Conservation (phyloP, 2,113 vertebrate genomes). For the Chelonoidis abingdonii region DNA sequence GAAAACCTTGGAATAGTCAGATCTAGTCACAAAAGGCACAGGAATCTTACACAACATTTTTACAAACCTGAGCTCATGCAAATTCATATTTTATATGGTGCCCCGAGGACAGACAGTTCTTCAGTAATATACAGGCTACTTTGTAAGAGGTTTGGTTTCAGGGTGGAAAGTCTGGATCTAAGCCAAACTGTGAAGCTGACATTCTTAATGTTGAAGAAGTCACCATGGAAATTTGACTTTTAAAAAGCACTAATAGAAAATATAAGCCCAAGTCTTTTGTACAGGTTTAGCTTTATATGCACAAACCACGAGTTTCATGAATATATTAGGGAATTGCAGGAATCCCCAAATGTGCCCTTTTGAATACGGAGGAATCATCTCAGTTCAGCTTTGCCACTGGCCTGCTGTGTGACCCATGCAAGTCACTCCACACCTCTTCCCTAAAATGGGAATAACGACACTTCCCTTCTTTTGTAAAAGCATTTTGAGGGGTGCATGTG, state of each 20-base stretch:
- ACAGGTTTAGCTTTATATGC: too few species aligned
- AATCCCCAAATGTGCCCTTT: too few species aligned
- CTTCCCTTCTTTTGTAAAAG: neutral
- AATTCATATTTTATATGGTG: neutral
- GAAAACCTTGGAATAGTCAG: neutral
- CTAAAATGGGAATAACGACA: neutral
- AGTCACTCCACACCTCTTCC: neutral
- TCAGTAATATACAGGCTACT: neutral
- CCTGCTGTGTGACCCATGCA: too few species aligned
- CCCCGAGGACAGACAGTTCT: neutral
- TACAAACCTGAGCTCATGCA: neutral
- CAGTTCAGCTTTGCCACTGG: too few species aligned
- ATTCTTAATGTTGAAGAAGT: neutral
- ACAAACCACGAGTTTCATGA: too few species aligned
- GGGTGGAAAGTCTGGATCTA: neutral
- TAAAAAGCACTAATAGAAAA: neutral
- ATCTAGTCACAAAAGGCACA: neutral
- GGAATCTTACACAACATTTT: conserved; percentile 2
- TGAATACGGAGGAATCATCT: too few species aligned
- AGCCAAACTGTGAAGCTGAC: conserved; percentile 23
- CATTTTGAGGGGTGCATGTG: neutral
- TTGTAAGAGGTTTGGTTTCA: conserved; percentile 23
- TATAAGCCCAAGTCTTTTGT: neutral
- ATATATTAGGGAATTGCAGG: too few species aligned
- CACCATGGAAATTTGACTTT: neutral